Evolutionary conservation across 30 jellyfish, hydroid and myxozoan genomes (phyloP).

Genomic region (Morbakka virulenta): DNA sequence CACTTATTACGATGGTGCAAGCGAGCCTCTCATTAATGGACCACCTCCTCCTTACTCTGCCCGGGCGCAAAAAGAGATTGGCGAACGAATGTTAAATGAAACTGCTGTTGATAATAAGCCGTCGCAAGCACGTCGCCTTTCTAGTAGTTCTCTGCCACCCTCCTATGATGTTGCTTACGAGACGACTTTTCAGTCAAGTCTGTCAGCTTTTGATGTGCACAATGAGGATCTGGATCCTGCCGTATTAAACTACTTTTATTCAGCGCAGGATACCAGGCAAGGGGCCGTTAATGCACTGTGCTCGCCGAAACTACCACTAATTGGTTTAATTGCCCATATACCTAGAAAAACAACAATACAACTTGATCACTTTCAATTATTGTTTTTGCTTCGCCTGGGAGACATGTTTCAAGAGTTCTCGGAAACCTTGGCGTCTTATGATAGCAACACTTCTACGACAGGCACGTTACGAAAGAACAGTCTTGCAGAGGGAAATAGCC

Average conservation of each 20-base stretch:
- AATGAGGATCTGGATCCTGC: too few species aligned
- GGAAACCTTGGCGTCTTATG: constrained; percentile 30
- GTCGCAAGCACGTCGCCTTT: too few species aligned
- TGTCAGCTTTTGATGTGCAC: too few species aligned
- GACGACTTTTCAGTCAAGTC: too few species aligned
- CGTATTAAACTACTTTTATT: too few species aligned
- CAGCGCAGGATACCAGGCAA: too few species aligned
- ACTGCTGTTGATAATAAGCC: too few species aligned
- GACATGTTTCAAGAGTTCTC: constrained; percentile 69
- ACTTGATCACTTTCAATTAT: constrained; percentile 89
- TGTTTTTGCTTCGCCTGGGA: constrained; percentile 76
- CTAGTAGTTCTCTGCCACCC: constrained; percentile 36
- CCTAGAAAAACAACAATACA: constrained; percentile 64
- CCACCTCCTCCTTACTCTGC: constrained; percentile 57
- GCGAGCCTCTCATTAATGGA: neutral
- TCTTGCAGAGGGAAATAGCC: neutral
- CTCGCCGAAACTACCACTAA: constrained; percentile 31
- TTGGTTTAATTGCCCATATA: constrained; percentile 55
- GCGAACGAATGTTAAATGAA: too few species aligned
- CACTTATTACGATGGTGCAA: too few species aligned
- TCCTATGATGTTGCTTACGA: constrained; percentile 32
- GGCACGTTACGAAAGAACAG: constrained; percentile 44
- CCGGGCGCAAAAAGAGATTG: neutral
- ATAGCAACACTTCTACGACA: too few species aligned
- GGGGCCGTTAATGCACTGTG: neutral